Percentiles rank a stretch among this genome's conserved stretches.
Conservation (phyloP, 2,888 invertebrate genomes). For the Flexamia atlantica region DNA sequence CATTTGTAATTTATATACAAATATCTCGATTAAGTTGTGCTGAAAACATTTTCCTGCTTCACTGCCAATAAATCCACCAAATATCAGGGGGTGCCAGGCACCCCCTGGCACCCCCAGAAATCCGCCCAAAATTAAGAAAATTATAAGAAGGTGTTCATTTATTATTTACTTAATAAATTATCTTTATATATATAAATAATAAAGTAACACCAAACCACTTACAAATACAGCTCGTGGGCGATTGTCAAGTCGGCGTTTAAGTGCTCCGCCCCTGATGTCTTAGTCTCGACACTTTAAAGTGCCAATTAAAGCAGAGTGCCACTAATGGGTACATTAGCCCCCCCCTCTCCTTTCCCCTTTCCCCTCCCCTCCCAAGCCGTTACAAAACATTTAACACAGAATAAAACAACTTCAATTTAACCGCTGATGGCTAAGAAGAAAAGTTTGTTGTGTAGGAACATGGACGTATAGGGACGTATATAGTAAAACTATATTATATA, state of each 20-base stretch:
- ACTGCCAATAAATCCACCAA: too few species aligned
- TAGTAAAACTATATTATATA: too few species aligned
- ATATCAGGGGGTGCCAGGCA: too few species aligned
- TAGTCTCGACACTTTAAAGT: conserved; percentile 62
- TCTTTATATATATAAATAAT: too few species aligned
- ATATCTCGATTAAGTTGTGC: too few species aligned
- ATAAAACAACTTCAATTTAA: conserved; percentile 53
- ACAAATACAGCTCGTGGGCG: neutral
- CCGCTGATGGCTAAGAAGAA: neutral
- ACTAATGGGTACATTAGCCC: conserved; percentile 56
- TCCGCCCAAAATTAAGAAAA: too few species aligned
- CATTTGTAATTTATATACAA: too few species aligned
- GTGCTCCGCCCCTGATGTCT: conserved; percentile 10
- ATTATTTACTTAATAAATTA: too few species aligned
- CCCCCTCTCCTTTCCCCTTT: neutral
- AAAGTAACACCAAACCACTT: neutral
- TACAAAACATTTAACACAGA: conserved; percentile 56
- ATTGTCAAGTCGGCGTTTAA: conserved; percentile 25
- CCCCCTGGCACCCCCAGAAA: too few species aligned
- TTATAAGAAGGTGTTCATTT: too few species aligned
- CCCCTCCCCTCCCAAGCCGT: neutral
- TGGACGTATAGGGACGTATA: neutral
- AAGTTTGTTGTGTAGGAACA: conserved; percentile 21
- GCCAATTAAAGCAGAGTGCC: conserved; percentile 60
- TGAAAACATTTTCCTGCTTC: too few species aligned